Evolutionary conservation across 2,797 vertebrate species (phyloP).

Genomic region (Periophthalmus magnuspinnatus): DNA sequence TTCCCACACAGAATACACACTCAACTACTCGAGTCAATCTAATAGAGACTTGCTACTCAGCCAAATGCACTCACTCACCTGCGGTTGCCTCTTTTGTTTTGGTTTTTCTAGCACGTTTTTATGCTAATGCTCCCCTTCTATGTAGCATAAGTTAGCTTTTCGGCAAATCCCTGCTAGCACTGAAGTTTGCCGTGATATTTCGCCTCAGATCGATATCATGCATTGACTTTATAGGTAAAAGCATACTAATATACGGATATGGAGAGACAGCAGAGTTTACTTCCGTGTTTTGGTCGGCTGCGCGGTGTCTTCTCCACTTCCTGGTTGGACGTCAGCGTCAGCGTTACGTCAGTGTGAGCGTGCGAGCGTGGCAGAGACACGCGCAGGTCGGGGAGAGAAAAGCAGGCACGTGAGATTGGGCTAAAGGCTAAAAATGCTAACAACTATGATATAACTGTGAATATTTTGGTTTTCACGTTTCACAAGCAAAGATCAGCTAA

Average conservation of each 20-base stretch:
- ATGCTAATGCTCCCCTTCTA: conserved; percentile 24
- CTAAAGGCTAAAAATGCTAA: neutral
- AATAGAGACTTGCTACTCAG: neutral
- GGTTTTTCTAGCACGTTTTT: conserved; percentile 16
- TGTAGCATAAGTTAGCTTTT: conserved; percentile 34
- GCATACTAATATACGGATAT: conserved; percentile 11
- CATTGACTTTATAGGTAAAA: conserved; percentile 42
- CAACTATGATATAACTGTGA: too few species aligned
- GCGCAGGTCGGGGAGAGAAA: conserved; percentile 49
- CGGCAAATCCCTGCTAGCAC: conserved; percentile 58
- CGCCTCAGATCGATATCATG: conserved; percentile 13
- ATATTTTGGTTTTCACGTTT: too few species aligned
- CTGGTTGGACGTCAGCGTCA: conserved; percentile 30
- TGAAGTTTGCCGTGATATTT: neutral
- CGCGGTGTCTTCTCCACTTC: conserved; percentile 51
- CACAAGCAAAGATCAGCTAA: too few species aligned
- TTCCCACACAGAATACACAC: conserved; percentile 15
- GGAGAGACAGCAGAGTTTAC: conserved; percentile 43
- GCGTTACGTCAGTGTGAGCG: too few species aligned
- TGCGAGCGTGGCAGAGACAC: conserved; percentile 39
- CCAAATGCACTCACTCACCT: conserved; percentile 49
- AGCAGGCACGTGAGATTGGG: neutral
- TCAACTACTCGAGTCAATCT: neutral
- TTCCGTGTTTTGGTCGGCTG: conserved; percentile 69
- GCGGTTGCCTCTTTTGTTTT: conserved; percentile 31